These are phyloP conservation scores for Ceyx melanurus DNA, from an alignment of 2,113 vertebrate species.

Conservation along the genomic window DNA sequence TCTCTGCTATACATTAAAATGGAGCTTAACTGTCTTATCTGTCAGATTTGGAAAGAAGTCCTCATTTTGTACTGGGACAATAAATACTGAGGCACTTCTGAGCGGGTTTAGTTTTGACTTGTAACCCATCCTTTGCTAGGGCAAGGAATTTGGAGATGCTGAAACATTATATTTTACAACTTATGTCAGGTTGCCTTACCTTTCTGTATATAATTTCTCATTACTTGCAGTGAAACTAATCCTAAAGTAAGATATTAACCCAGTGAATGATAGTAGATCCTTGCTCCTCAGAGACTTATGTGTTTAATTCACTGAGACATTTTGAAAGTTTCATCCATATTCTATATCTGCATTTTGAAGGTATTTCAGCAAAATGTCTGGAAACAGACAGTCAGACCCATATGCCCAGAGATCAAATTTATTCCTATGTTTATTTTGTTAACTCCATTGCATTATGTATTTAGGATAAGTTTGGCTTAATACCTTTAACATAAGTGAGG, in stretches of 20 bases:
- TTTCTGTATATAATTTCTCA: constrained; percentile 10
- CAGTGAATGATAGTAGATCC: background rate
- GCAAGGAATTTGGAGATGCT: background rate
- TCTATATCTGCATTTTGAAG: background rate
- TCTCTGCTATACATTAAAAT: background rate
- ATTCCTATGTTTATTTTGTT: background rate
- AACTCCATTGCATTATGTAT: background rate
- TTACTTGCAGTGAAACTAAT: constrained; percentile 23
- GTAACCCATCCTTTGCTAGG: background rate
- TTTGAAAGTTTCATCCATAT: constrained; percentile 12
- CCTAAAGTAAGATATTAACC: background rate
- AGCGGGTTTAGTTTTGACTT: background rate
- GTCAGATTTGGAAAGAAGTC: background rate
- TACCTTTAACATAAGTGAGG: background rate
- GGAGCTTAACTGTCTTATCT: background rate
- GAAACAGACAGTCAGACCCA: background rate
- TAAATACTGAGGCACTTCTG: background rate
- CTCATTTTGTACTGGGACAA: background rate
- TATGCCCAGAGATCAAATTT: background rate
- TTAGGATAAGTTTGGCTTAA: background rate
- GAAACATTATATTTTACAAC: background rate
- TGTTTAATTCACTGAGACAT: background rate
- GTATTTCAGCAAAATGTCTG: background rate
- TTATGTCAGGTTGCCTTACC: background rate
- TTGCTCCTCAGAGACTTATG: background rate